Evolutionary conservation across 1,140 invertebrate genomes (phyloP), one percentile per base, ranked within the genome.

Genomic region (Anastrepha ludens): DNA sequence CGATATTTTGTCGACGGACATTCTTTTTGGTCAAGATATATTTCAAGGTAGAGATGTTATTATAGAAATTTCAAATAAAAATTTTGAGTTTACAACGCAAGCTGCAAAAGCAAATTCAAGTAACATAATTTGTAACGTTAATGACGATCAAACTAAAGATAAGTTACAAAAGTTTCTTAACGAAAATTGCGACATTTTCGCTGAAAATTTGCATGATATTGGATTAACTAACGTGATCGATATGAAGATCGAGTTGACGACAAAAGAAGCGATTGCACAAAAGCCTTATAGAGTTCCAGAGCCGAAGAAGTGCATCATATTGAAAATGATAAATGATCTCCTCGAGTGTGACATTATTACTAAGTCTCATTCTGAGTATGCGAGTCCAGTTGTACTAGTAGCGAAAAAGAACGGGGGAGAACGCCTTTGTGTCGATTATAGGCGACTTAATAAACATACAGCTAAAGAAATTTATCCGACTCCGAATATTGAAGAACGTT

Each of bases 1-100:
- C 41, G 11, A 88, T 2, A 59, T 87, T 15, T 70, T 15, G 62
- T 29, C 29, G 29, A 29, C 29, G 29, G n/a, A 88, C 20, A 70
- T 88, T 4, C 29, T 90, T n/a, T 41, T 89, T 15, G 86, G 88
- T 5, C 86, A 88, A 11, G 85, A 89, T n/a, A n/a, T 87, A 11
- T 81, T 87, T n/a, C 9, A n/a, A 41, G 4, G n/a, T 13, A 50
- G 13, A 29, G 11, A 29, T 9, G 50, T 64, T 9, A 29, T 17
- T 47, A 60, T 58, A n/a, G 41, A 41, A n/a, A 55, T 67, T 3
- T 20, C 29, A 29, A 29, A 29, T 29, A 29, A 29, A 29, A 29
- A 29, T 29, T 29, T 1, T 29, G 29, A 29, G 29, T 29, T 29
- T 29, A 29, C 29, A 29, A 29, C 29, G 29, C 29, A 29, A 41